phyloP scores from a whole-genome alignment of 2,113 vertebrate genomes.

The Gadus chalcogrammus region DNA sequence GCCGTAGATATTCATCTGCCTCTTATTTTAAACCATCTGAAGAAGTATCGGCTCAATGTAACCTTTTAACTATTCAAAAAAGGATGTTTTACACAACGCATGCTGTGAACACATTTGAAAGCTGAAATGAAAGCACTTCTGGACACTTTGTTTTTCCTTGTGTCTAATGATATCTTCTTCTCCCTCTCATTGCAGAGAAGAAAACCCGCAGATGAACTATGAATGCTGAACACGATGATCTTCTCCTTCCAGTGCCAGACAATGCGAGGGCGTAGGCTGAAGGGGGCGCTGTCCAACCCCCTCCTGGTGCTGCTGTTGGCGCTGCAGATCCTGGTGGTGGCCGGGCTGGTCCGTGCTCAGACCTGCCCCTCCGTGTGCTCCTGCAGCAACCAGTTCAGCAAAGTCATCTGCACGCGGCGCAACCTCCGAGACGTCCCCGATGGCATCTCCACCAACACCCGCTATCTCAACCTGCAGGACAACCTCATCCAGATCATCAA shows the following conservation, averaged over 20 bases:
- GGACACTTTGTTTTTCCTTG: slow-evolving; percentile 3
- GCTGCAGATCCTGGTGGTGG: slow-evolving; percentile 95
- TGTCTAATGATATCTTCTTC: slow-evolving; percentile 30
- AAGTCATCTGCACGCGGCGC: slow-evolving; percentile 76
- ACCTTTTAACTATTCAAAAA: background rate
- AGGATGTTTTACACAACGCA: background rate
- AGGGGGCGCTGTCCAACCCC: slow-evolving; percentile 98
- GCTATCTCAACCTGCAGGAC: slow-evolving; percentile 77
- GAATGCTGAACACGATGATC: slow-evolving; percentile 99
- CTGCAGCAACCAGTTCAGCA: slow-evolving; percentile 79
- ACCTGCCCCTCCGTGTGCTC: slow-evolving; percentile 76
- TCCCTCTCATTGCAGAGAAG: slow-evolving; percentile 79
- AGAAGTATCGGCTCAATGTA: background rate
- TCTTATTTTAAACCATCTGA: slow-evolving; percentile 11
- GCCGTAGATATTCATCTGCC: slow-evolving; percentile 13
- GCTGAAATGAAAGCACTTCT: background rate
- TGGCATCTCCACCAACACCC: slow-evolving; percentile 77
- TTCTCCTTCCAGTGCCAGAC: slow-evolving; percentile 98
- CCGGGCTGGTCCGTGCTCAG: slow-evolving; percentile 83
- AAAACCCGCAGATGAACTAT: slow-evolving; percentile 95
- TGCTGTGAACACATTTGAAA: slow-evolving; percentile 17
- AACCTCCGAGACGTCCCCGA: slow-evolving; percentile 74
- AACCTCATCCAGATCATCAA: slow-evolving; percentile 78
- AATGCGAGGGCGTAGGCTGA: slow-evolving; percentile 99
- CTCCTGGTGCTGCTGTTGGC: slow-evolving; percentile 95